Evolutionary conservation across 2,888 invertebrate genomes (phyloP).

Genomic region (Ormyrus thymus): DNA sequence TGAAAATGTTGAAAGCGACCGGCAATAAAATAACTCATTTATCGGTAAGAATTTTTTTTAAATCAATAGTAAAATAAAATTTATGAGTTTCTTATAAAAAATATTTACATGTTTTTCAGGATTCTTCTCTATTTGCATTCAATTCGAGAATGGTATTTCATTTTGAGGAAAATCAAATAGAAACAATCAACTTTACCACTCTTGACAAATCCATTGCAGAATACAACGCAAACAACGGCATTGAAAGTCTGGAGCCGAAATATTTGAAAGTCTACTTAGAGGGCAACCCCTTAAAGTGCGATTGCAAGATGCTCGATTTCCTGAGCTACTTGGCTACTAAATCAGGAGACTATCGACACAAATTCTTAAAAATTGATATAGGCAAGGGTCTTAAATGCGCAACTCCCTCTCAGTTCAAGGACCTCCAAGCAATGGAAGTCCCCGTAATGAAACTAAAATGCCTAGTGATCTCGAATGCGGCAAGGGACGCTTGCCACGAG

Average conservation of each 20-base stretch:
- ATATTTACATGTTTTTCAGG: neutral
- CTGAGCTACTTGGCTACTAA: slow-evolving; percentile 76
- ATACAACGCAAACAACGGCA: neutral
- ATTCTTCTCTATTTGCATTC: no score
- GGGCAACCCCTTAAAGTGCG: slow-evolving; percentile 60
- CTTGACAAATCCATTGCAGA: neutral
- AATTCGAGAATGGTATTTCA: no score
- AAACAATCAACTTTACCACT: slow-evolving; percentile 37
- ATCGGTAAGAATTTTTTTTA: slow-evolving; percentile 74
- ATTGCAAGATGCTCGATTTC: slow-evolving; percentile 78
- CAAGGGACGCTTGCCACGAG: slow-evolving; percentile 52
- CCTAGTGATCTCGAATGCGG: slow-evolving; percentile 65
- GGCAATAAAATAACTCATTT: slow-evolving; percentile 78
- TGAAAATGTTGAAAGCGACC: slow-evolving; percentile 82
- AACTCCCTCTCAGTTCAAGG: slow-evolving; percentile 67
- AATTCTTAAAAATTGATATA: slow-evolving; percentile 71
- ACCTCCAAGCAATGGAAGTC: slow-evolving; percentile 63
- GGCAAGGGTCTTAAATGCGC: slow-evolving; percentile 74
- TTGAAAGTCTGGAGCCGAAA: no score
- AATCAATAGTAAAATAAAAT: neutral
- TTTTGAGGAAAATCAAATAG: slow-evolving; percentile 75
- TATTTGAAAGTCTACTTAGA: neutral
- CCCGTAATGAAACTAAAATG: slow-evolving; percentile 76
- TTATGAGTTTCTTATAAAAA: neutral
- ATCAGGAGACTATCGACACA: slow-evolving; percentile 69